Conservation (phyloP, 2,888 invertebrate genomes). For the Alloplasta piceator region DNA sequence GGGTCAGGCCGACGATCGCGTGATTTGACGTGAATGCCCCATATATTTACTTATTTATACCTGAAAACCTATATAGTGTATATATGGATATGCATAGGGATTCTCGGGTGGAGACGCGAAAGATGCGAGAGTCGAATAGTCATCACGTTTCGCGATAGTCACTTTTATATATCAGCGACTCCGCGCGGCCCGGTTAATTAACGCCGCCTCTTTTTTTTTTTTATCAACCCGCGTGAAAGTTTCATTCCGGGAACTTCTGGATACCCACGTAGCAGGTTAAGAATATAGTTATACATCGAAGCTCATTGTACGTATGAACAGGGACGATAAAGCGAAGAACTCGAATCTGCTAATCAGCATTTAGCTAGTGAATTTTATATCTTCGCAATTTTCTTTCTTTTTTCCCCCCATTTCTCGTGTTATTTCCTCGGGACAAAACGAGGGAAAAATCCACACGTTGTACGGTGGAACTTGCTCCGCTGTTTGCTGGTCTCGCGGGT, state of each 20-base stretch:
- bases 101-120: conserved; percentile 55
- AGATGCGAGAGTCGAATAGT: conserved; percentile 70
- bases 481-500: no score
- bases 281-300: conserved; percentile 30
- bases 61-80: conserved; percentile 22
- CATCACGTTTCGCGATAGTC: conserved; percentile 51
- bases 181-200: conserved; percentile 74
- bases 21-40: no score
- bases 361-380: not conserved
- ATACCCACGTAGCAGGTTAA: conserved; percentile 33
- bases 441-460: conserved; percentile 4
- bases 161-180: conserved; percentile 43
- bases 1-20: no score
- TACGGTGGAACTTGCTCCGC: no score
- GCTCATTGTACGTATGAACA: not conserved
- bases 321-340: conserved; percentile 35
- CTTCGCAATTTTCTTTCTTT: conserved; percentile 25
- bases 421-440: conserved; percentile 14
- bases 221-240: conserved; percentile 72
- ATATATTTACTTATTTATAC: not conserved
- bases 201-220: conserved; percentile 67
- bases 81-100: conserved; percentile 50
- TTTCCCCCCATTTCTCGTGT: conserved; percentile 7
- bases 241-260: conserved; percentile 67
- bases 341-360: conserved; percentile 48